These are phyloP conservation scores for Syritta pipiens DNA, from an alignment of 2,888 invertebrate genomes.

Conservation along the genomic window DNA sequence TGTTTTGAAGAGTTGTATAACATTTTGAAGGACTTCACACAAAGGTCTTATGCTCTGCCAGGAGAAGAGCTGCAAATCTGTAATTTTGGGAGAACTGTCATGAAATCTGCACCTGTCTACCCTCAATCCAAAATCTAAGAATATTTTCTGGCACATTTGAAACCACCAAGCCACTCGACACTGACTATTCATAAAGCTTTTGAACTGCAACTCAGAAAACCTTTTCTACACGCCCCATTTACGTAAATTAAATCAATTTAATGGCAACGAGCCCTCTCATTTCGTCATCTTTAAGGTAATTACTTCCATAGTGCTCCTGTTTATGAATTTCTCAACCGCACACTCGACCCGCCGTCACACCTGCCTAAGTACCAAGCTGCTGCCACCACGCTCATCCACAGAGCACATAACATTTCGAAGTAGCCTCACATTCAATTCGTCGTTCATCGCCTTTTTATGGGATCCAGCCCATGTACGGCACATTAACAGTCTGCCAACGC, in stretches of 20 bases:
- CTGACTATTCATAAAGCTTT: no score
- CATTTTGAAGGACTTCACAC: no score
- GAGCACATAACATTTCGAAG: slow-evolving; percentile 11
- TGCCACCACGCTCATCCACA: slow-evolving; percentile 27
- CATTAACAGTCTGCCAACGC: slow-evolving; percentile 59
- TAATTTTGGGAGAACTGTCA: no score
- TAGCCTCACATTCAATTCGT: background rate
- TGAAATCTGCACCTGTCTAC: no score
- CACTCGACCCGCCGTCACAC: slow-evolving; percentile 14
- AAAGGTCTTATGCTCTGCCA: no score
- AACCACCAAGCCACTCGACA: no score
- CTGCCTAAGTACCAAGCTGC: slow-evolving; percentile 22
- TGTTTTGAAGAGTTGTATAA: no score
- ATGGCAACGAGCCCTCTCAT: background rate
- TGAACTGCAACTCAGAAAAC: no score
- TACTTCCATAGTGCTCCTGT: slow-evolving; percentile 8
- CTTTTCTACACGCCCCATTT: no score
- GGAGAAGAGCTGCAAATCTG: no score
- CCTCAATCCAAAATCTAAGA: no score
- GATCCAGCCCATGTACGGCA: background rate
- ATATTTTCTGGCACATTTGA: no score
- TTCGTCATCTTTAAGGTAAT: slow-evolving; percentile 21
- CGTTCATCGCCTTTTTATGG: slow-evolving; percentile 7
- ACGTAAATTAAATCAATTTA: slow-evolving; percentile 34
- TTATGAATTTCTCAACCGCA: slow-evolving; percentile 40